Conservation (phyloP, 2,797 vertebrate species). For the Holocentrus rufus region DNA sequence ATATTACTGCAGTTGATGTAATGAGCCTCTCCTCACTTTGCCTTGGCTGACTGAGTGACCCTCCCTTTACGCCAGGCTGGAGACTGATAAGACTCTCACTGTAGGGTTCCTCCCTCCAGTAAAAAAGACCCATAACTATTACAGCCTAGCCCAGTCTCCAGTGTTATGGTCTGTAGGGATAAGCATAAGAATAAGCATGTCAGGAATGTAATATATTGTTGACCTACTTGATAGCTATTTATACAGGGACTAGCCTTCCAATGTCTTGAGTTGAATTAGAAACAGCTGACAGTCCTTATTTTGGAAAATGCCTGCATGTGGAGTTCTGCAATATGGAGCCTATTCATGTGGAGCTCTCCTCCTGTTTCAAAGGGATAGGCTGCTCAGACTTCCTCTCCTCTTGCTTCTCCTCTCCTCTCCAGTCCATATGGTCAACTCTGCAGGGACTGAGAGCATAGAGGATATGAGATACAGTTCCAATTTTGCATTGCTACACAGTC, state of each 20-base stretch:
- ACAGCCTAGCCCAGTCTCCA: conserved; percentile 42
- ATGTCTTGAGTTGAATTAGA: conserved; percentile 55
- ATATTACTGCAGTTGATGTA: conserved; percentile 33
- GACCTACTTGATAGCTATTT: conserved; percentile 39
- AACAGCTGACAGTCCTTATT: conserved; percentile 54
- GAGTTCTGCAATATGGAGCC: conserved; percentile 61
- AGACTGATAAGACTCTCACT: conserved; percentile 59
- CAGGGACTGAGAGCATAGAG: conserved; percentile 44
- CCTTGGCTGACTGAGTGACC: conserved; percentile 49
- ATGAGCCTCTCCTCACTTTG: conserved; percentile 41
- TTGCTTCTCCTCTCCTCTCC: conserved; percentile 36
- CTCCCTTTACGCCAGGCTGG: conserved; percentile 42
- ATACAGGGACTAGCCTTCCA: conserved; percentile 25
- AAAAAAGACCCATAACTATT: conserved; percentile 5
- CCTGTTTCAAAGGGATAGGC: conserved; percentile 59
- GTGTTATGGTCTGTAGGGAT: conserved; percentile 32
- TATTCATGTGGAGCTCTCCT: conserved; percentile 51
- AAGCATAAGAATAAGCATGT: conserved; percentile 43
- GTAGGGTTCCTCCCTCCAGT: conserved; percentile 5
- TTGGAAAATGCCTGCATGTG: conserved; percentile 43
- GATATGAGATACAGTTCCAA: conserved; percentile 25
- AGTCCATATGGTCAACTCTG: conserved; percentile 70
- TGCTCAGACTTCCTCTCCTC: conserved; percentile 52
- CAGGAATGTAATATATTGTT: conserved; percentile 49
- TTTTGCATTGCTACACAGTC: conserved; percentile 49